phyloP scores from a whole-genome alignment of 2,888 invertebrate species.

The Neoaliturus tenellus region DNA sequence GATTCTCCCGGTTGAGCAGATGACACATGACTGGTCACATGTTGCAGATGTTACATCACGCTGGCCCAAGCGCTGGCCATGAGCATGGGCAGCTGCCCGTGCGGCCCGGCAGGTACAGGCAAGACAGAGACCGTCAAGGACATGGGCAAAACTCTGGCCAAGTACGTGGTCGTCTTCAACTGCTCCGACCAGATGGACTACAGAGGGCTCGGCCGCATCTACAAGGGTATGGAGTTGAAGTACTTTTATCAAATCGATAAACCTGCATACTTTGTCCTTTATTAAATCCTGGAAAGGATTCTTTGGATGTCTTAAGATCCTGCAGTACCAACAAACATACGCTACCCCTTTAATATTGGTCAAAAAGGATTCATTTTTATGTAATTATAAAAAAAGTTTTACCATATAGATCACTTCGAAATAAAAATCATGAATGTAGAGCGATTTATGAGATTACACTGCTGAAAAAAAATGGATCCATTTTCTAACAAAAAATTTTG shows the following conservation, averaged over 20 bases:
- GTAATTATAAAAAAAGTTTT: no score
- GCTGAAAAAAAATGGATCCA: no score
- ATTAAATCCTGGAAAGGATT: background rate
- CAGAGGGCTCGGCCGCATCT: constrained; percentile 95
- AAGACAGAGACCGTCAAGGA: constrained; percentile 99
- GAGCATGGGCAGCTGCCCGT: constrained; percentile 98
- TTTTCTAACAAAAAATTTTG: no score
- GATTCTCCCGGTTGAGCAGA: no score
- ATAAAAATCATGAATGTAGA: no score
- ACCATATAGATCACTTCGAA: no score
- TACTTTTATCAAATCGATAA: background rate
- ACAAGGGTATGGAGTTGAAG: constrained; percentile 80
- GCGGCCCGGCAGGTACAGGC: constrained; percentile 98
- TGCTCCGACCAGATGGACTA: constrained; percentile 99
- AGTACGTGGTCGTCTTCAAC: constrained; percentile 98
- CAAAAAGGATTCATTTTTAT: no score
- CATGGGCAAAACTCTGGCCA: constrained; percentile 98
- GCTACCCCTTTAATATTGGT: no score
- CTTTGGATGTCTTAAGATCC: no score
- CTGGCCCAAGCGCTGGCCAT: constrained; percentile 96
- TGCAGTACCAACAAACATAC: no score
- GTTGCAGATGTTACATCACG: constrained; percentile 94
- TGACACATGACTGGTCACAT: no score
- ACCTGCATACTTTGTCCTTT: background rate
- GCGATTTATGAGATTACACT: no score